Evolutionary conservation across 2,888 invertebrate genomes (phyloP).

Genomic region (Perdita meconis): DNA sequence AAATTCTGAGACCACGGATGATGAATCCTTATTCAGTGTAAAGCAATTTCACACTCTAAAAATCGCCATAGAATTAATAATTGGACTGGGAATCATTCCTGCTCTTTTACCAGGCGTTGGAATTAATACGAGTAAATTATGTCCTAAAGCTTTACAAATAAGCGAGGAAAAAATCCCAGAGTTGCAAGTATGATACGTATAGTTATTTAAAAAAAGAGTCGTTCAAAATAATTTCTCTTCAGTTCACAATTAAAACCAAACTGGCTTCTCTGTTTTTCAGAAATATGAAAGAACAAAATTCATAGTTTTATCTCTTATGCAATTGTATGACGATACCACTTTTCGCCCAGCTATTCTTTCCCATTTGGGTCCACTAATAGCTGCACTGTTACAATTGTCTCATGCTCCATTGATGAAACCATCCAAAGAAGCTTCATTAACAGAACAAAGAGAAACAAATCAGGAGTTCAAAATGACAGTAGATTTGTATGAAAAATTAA

Average conservation of each 20-base stretch:
- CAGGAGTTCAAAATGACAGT: slow-evolving; percentile 85
- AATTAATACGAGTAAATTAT: slow-evolving; percentile 85
- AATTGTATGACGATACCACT: slow-evolving; percentile 70
- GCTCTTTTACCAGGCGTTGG: slow-evolving; percentile 89
- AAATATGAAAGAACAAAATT: slow-evolving; percentile 86
- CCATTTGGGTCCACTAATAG: slow-evolving; percentile 85
- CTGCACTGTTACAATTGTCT: slow-evolving; percentile 89
- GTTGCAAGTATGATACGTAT: slow-evolving; percentile 82
- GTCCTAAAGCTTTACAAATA: slow-evolving; percentile 81
- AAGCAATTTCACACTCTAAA: slow-evolving; percentile 88
- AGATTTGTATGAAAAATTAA: slow-evolving; percentile 85
- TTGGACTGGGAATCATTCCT: slow-evolving; percentile 88
- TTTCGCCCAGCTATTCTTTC: slow-evolving; percentile 73
- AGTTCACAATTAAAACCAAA: background rate
- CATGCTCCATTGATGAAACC: slow-evolving; percentile 89
- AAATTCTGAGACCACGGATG: slow-evolving; percentile 50
- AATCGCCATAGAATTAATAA: slow-evolving; percentile 87
- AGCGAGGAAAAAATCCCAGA: slow-evolving; percentile 82
- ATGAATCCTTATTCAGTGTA: slow-evolving; percentile 86
- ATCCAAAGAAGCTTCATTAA: slow-evolving; percentile 17
- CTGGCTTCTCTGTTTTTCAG: slow-evolving; percentile 76
- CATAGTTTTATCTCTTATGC: slow-evolving; percentile 86
- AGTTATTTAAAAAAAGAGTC: background rate
- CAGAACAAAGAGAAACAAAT: slow-evolving; percentile 8
- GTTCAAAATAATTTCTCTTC: no score